Evolutionary conservation across 92 coral and sea anemone species (phyloP), one percentile per base, ranked within the genome.

Genomic region (Parazoanthus darwini): DNA sequence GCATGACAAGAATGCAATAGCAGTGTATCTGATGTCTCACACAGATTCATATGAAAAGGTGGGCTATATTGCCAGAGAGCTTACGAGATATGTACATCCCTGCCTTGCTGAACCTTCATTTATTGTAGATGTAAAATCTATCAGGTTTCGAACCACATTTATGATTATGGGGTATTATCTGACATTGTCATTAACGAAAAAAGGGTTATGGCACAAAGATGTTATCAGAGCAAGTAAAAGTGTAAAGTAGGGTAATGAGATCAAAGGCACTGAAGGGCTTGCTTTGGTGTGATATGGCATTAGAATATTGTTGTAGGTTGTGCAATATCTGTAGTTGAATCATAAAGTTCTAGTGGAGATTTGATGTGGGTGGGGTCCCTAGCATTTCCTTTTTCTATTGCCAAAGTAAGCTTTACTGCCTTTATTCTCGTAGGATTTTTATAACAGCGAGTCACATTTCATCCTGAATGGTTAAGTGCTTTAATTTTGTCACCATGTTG

Each of bases 111-210:
- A 79, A 26, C 83, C 66, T 42, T 48, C 14, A 33, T 74, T 78
- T 25, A 50, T 76, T 58, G 90, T 87, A 14, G 38, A 42, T 1
- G 90, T 87, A 4, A 78, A 87, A 7, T 35, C 54, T 33, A 37
- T 87, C 42, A 77, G 90, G 22, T 87, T 87, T 68, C 48, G 63
- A n/a, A 87, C 90, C 8, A 77, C 90, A 9, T 87, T 58, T 72
- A 33, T 2, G 10, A 48, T 42, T 51, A 65, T 87, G n/a, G 90
- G 85, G 8, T 87, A 59, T 82, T 87, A 87, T 43, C 73, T 78
- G 16, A 79, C 83, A 77, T 5, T 78, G 23, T 38, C 46, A n/a
- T 74, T 83, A 23, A 83, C 87, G 35, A 83, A 83, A 73, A 13
- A 23, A 18, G 77, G 87, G 10, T 16, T 6, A n/a, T 83, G 87